Base-by-base conservation (phyloP, 2,888 invertebrate species). In the Macrosiphum euphorbiae region DNA sequence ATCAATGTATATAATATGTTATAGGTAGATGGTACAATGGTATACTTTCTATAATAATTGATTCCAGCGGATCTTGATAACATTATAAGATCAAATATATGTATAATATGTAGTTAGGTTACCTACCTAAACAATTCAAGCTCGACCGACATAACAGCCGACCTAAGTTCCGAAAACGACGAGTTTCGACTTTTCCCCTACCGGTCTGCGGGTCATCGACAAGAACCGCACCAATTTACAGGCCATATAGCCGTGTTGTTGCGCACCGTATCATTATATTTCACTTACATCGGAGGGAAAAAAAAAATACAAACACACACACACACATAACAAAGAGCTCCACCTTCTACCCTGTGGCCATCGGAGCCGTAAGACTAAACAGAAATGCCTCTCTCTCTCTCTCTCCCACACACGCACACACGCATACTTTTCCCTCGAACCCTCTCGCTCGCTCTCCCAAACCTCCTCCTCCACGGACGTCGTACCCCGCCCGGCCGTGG, bases 181-280 rank as follows among this genome's bases (percentile, higher is more conserved):
- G 67, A n/a, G 88, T 92, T 92, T 88, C 88, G 88, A 35, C 35
- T 50, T 16, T 20, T 20, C 86, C 61, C 86, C 24, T 90, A 86
- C 93, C 61, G 90, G 90, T 84, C 58, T 44, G 84, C n/a, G 88
- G 84, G 92, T 88, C 92, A 92, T 88, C 90, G 89, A 89, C 85
- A 13, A 90, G 86, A 85, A 90, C 88, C 85, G 86, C 90, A 90
- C 93, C 93, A 90, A 86, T 90, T 94, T 85, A 93, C 92, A 24
- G 78, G 88, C 55, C 86, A 52, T 78, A 90, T 91, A 91, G 67
- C 88, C 90, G 90, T 41, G 89, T 84, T 90, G 58, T 90, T 47
- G 52, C 93, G 90, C 86, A 94, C 90, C 90, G 84, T 94, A 94
- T 94, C 93, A 94, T 94, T 94, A 94, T 94, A 90, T 94, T 94